Conservation (phyloP, 2,888 invertebrate genomes). For the Athripsodes cinereus region DNA sequence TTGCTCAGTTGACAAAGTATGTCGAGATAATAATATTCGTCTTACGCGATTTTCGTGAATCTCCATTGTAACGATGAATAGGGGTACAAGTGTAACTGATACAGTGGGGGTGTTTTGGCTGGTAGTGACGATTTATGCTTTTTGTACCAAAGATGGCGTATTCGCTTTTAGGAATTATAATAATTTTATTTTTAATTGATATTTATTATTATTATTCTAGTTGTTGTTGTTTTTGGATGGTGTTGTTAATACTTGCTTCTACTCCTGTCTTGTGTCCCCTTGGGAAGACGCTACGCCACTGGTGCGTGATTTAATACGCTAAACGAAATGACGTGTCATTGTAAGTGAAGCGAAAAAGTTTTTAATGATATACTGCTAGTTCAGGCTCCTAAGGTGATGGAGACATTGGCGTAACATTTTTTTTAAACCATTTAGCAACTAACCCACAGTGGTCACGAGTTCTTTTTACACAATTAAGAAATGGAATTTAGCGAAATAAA, state of each 20-base stretch:
- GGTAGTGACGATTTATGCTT: constrained; percentile 40
- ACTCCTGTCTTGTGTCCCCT: constrained; percentile 10
- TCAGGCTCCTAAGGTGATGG: not conserved
- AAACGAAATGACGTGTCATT: constrained; percentile 21
- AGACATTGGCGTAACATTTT: not conserved
- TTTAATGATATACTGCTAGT: not conserved
- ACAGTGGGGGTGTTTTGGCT: too few relatives aligned
- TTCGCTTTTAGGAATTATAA: not conserved
- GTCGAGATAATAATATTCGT: too few relatives aligned
- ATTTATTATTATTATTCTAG: constrained; percentile 15
- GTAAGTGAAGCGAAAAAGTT: not conserved
- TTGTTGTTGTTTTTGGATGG: too few relatives aligned
- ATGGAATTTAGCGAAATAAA: too few relatives aligned
- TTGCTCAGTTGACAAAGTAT: too few relatives aligned
- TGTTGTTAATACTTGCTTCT: too few relatives aligned
- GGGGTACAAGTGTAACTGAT: too few relatives aligned
- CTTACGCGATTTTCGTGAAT: too few relatives aligned
- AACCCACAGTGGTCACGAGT: too few relatives aligned
- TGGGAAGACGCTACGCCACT: constrained; percentile 22
- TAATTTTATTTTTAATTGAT: constrained; percentile 21
- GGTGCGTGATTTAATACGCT: constrained; percentile 29
- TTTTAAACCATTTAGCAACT: too few relatives aligned
- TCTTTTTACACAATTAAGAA: too few relatives aligned
- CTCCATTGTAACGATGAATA: too few relatives aligned
- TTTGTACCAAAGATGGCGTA: not conserved